Conservation (phyloP, 2,888 invertebrate species). For the Branchellion lobata region DNA sequence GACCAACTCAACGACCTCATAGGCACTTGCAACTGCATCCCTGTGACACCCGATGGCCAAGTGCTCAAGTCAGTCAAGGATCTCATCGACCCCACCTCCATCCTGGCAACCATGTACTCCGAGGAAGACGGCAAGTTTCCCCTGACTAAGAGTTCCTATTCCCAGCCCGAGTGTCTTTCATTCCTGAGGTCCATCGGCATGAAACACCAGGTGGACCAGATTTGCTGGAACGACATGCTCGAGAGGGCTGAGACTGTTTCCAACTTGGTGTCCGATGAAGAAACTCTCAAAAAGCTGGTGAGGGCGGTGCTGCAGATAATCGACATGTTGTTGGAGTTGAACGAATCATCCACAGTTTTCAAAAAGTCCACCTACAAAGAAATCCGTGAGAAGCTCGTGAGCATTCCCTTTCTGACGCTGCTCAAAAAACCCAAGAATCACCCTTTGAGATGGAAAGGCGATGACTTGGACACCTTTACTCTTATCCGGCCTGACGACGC, state of each 20-base stretch:
- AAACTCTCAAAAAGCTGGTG: conserved; percentile 27
- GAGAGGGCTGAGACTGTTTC: conserved; percentile 49
- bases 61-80: conserved; percentile 51
- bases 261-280: conserved; percentile 12
- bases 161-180: conserved; percentile 39
- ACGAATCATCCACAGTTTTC: conserved; percentile 1
- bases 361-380: conserved; percentile 8
- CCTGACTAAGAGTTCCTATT: conserved; percentile 42
- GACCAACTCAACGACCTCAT: conserved; percentile 50
- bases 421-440: conserved; percentile 48
- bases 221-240: conserved; percentile 50
- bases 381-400: conserved; percentile 32
- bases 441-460: conserved; percentile 49
- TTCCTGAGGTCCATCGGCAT: conserved; percentile 50
- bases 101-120: conserved; percentile 51
- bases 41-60: conserved; percentile 52
- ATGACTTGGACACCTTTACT: conserved; percentile 27
- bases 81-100: conserved; percentile 53
- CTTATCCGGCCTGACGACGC: conserved; percentile 47
- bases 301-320: conserved; percentile 17
- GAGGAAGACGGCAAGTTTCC: conserved; percentile 55
- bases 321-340: conserved; percentile 25
- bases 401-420: conserved; percentile 49
- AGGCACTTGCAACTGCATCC: conserved; percentile 52
- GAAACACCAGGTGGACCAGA: conserved; percentile 42